These are phyloP conservation scores for Amphipoea oculea DNA, from an alignment of 2,888 invertebrate genomes.

Conservation along the genomic window DNA sequence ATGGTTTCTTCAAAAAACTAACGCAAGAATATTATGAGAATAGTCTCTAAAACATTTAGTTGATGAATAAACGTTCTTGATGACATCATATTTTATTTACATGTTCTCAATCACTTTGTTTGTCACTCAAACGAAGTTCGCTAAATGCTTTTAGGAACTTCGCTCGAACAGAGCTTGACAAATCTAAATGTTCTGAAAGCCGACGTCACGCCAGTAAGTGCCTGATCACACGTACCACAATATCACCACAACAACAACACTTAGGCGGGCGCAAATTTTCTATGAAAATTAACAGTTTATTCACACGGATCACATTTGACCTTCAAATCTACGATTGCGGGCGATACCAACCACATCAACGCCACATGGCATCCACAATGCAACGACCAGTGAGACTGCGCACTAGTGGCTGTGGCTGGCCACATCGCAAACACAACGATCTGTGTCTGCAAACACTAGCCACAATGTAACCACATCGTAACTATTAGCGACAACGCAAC, in stretches of 20 bases:
- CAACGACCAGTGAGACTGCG: background rate
- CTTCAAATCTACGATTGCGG: background rate
- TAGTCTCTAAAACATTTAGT: background rate
- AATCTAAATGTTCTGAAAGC: background rate
- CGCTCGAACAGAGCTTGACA: background rate
- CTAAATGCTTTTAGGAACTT: slow-evolving; percentile 11
- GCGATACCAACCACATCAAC: background rate
- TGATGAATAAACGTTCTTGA: slow-evolving; percentile 28
- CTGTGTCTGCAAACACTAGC: background rate
- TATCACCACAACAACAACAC: background rate
- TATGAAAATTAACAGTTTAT: background rate
- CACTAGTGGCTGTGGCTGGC: background rate
- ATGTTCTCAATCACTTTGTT: slow-evolving; percentile 6
- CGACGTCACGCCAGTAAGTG: background rate
- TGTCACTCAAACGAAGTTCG: background rate
- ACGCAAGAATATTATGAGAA: background rate
- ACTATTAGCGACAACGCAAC: background rate
- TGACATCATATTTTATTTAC: slow-evolving; percentile 1
- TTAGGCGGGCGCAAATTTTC: no score
- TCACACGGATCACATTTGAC: background rate
- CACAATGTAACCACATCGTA: background rate
- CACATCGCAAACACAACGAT: background rate
- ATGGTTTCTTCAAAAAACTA: background rate
- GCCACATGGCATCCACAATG: background rate
- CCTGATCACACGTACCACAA: background rate